These are phyloP conservation scores for Oreohelix idahoensis DNA, from an alignment of 1,140 invertebrate species.

Conservation along the genomic window DNA sequence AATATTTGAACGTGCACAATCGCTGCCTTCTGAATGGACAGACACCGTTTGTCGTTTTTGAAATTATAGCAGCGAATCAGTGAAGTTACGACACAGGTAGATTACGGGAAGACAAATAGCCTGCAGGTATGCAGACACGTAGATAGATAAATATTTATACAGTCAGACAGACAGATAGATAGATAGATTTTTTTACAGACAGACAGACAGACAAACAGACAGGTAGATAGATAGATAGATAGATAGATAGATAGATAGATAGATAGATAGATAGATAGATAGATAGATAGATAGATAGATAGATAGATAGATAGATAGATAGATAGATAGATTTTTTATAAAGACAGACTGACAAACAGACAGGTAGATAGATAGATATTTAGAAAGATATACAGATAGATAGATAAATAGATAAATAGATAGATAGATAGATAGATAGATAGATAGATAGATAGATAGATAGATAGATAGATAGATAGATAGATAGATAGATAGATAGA, in stretches of 20 bases:
- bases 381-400: background rate
- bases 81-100: no score
- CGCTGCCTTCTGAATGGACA: no score
- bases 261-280: constrained; percentile 1
- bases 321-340: no score
- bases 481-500: constrained; percentile 19
- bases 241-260: background rate
- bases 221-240: background rate
- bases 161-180: constrained; percentile 29
- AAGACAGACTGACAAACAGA: constrained; percentile 33
- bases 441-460: background rate
- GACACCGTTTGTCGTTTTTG: no score
- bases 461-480: constrained; percentile 12
- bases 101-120: background rate
- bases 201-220: background rate
- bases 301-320: constrained; percentile 16
- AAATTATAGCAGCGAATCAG: no score
- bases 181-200: background rate
- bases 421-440: background rate
- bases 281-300: constrained; percentile 19
- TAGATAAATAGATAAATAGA: no score
- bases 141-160: constrained; percentile 17
- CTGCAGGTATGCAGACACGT: constrained; percentile 36
- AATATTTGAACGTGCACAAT: background rate
- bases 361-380: background rate